Evolutionary conservation across 2,113 vertebrate genomes (phyloP).

Genomic region (Tetrao urogallus): DNA sequence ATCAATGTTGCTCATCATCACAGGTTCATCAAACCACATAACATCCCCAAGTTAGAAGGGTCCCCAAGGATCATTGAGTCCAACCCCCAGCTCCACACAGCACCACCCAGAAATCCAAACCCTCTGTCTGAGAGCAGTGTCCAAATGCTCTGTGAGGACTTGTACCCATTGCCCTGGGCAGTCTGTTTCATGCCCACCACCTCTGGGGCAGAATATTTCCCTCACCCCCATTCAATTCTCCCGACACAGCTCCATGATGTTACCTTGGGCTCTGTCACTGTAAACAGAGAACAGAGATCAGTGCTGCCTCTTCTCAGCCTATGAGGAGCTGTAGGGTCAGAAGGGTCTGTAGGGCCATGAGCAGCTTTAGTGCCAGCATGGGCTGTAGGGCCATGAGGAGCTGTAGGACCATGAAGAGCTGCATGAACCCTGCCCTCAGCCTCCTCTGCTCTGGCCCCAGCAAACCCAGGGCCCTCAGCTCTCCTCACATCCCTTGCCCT

Average conservation of each 20-base stretch:
- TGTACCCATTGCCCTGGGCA: not conserved
- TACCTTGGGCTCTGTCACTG: not conserved
- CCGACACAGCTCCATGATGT: not conserved
- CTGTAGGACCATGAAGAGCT: not conserved
- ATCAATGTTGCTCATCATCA: rapidly evolving
- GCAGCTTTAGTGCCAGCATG: no score
- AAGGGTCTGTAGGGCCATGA: not conserved
- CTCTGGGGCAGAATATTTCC: not conserved
- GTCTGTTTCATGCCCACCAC: not conserved
- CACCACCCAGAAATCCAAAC: not conserved
- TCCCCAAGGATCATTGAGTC: not conserved
- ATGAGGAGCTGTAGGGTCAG: not conserved
- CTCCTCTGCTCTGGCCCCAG: not conserved
- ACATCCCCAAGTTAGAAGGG: not conserved
- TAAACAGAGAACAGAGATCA: not conserved
- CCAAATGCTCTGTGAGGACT: not conserved
- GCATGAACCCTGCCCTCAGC: not conserved
- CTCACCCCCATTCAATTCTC: not conserved
- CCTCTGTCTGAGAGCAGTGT: not conserved
- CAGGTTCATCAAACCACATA: not conserved
- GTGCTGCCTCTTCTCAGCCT: not conserved
- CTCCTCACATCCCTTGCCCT: not conserved
- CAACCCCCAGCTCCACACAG: not conserved
- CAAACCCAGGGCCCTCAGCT: not conserved
- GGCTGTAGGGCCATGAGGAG: not conserved